These are phyloP conservation scores for Nannobrachium achirus DNA, from an alignment of 2,113 vertebrate genomes.

Conservation along the genomic window DNA sequence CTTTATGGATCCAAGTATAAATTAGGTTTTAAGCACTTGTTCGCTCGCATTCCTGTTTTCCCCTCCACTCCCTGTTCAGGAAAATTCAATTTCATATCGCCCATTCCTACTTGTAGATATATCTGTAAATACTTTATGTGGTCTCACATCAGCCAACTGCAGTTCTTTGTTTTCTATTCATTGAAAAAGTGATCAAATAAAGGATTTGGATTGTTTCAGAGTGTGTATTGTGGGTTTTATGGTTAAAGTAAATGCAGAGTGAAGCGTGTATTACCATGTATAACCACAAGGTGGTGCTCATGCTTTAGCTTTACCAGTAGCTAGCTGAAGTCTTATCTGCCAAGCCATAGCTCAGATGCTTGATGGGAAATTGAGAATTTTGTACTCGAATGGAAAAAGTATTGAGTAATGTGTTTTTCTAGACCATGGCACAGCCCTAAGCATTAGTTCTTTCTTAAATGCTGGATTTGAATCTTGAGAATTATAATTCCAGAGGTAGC, in stretches of 20 bases:
- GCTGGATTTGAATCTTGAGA: too few relatives aligned
- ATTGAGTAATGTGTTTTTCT: too few relatives aligned
- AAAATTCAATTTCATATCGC: slow-evolving; percentile 25
- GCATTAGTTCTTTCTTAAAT: too few relatives aligned
- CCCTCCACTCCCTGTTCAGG: slow-evolving; percentile 31
- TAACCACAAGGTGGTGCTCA: slow-evolving; percentile 40
- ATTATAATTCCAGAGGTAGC: neutral
- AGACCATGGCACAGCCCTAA: too few relatives aligned
- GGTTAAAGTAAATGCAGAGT: neutral
- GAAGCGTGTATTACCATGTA: neutral
- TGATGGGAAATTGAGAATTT: too few relatives aligned
- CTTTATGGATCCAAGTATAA: too few relatives aligned
- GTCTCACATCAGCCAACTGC: slow-evolving; percentile 30
- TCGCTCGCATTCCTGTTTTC: slow-evolving; percentile 4
- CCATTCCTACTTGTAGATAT: slow-evolving; percentile 72
- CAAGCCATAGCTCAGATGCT: too few relatives aligned
- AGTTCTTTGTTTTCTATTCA: slow-evolving; percentile 63
- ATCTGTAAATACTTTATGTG: slow-evolving; percentile 76
- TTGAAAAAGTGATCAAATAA: slow-evolving; percentile 54
- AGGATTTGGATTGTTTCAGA: slow-evolving; percentile 42
- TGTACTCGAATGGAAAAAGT: too few relatives aligned
- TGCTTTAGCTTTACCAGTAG: neutral
- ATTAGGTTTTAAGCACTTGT: slow-evolving; percentile 20
- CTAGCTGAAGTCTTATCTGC: too few relatives aligned
- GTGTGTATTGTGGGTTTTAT: neutral